phyloP scores from a whole-genome alignment of 2,888 invertebrate genomes.

The Cerastoderma edule region DNA sequence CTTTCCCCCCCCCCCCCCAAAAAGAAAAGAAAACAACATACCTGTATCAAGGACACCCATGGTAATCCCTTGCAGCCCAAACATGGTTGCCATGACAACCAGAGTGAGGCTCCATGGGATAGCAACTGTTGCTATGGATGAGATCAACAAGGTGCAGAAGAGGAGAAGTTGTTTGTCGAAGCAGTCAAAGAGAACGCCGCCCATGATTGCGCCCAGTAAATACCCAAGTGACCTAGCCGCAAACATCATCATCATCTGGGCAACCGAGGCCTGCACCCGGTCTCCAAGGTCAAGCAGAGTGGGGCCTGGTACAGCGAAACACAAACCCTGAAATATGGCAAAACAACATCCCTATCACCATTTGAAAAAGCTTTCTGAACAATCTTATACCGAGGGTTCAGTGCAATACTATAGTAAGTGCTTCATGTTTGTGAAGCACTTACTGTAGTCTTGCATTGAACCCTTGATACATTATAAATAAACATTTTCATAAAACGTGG shows the following conservation, averaged over 20 bases:
- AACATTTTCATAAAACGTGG: too few relatives aligned
- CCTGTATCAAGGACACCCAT: slow-evolving; percentile 83
- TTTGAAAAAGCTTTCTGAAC: too few relatives aligned
- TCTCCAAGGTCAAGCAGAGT: slow-evolving; percentile 83
- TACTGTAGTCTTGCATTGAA: too few relatives aligned
- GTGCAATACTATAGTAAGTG: too few relatives aligned
- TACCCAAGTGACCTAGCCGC: slow-evolving; percentile 83
- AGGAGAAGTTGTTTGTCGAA: slow-evolving; percentile 83
- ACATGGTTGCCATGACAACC: slow-evolving; percentile 78
- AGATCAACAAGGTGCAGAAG: slow-evolving; percentile 81
- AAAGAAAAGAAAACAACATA: slow-evolving; percentile 59
- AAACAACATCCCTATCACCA: too few relatives aligned
- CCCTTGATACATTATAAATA: too few relatives aligned
- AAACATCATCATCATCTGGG: slow-evolving; percentile 82
- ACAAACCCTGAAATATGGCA: slow-evolving; percentile 81
- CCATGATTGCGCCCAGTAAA: slow-evolving; percentile 83
- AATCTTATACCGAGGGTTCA: too few relatives aligned
- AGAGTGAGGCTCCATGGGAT: slow-evolving; percentile 83
- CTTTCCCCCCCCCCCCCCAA: slow-evolving; percentile 85
- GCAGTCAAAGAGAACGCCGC: slow-evolving; percentile 81
- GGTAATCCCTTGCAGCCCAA: slow-evolving; percentile 82
- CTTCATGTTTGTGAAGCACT: too few relatives aligned
- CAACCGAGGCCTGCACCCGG: slow-evolving; percentile 76
- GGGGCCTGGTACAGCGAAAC: slow-evolving; percentile 84
- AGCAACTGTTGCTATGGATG: slow-evolving; percentile 82